Base-by-base conservation (phyloP, 2,797 vertebrate species). In the Anolis apletophallus region DNA sequence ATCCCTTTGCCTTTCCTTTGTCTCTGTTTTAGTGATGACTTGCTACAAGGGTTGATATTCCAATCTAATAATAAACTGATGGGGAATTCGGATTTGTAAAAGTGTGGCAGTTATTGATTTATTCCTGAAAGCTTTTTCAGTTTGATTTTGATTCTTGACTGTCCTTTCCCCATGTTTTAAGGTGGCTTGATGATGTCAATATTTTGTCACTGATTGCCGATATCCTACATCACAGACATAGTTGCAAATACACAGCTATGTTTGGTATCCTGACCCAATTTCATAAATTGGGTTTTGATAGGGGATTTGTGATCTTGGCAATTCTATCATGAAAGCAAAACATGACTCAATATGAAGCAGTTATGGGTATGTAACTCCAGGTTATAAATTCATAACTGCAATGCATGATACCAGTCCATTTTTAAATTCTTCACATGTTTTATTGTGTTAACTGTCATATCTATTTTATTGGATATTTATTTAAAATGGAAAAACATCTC, bases 71-170 rank as follows among this genome's bases (percentile, higher is more conserved):
- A 36, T 78, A 83, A 88, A 91, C 52, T 6, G 34, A 75, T 80
- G 10, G 71, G 0, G 0, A 80, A 1, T 87, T 88, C 87, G 50
- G 73, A 0, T 0, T 1, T 16, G 75, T 57, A 82, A 40, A 59
- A 46, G 14, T 64, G 10, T 64, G 26, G 26, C n/a, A 32, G 50
- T 0, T 17, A 2, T 77, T 67, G 0, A 50, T 9, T 26, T 79
- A 29, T 52, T 52, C 1, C 29, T 21, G 4, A 82, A 81, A 81
- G 17, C 50, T 76, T 87, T 68, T 55, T 14, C 52, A 50, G 2
- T 81, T 83, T 52, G 69, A 83, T 77, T 79, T 83, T 83, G 54
- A 29, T 34, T 52, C 16, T 57, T 32, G 26, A 72, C 29, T 10
- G 21, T 59, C n/a, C 7, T 54, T 11, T 26, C 21, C 26, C 68